Evolutionary conservation across 2,888 invertebrate species (phyloP).

Genomic region (Nephrotoma appendiculata): DNA sequence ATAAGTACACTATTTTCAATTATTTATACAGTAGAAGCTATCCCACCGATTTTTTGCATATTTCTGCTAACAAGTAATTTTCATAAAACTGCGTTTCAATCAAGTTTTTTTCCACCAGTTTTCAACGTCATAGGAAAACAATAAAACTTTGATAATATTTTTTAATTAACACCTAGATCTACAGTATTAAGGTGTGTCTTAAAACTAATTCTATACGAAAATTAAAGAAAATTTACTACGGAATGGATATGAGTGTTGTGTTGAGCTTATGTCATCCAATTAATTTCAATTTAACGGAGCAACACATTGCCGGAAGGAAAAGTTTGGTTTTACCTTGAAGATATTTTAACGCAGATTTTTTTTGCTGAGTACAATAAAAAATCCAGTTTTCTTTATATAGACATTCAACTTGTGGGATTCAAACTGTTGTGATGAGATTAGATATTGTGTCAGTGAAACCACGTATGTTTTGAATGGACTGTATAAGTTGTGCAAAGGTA

Average conservation of each 20-base stretch:
- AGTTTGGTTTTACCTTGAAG: not conserved
- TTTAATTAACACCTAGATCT: too few relatives aligned
- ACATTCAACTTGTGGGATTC: not conserved
- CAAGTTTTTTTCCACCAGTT: too few relatives aligned
- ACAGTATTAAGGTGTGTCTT: not conserved
- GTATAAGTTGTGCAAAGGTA: too few relatives aligned
- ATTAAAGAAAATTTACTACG: not conserved
- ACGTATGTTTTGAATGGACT: not conserved
- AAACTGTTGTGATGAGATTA: not conserved
- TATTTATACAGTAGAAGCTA: too few relatives aligned
- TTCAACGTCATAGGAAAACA: too few relatives aligned
- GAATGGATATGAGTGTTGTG: too few relatives aligned
- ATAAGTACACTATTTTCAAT: too few relatives aligned
- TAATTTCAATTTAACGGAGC: not conserved
- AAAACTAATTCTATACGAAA: not conserved
- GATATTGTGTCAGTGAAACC: not conserved
- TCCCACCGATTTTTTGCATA: too few relatives aligned
- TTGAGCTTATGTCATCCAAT: not conserved
- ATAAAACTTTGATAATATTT: too few relatives aligned
- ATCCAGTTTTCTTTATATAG: not conserved
- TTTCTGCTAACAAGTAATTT: too few relatives aligned
- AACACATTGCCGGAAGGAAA: not conserved
- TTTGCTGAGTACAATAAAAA: not conserved
- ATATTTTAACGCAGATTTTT: not conserved
- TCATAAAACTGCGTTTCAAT: too few relatives aligned